These are phyloP conservation scores for Lasioglossum oenotherae DNA, from an alignment of 2,888 invertebrate species.

Conservation along the genomic window DNA sequence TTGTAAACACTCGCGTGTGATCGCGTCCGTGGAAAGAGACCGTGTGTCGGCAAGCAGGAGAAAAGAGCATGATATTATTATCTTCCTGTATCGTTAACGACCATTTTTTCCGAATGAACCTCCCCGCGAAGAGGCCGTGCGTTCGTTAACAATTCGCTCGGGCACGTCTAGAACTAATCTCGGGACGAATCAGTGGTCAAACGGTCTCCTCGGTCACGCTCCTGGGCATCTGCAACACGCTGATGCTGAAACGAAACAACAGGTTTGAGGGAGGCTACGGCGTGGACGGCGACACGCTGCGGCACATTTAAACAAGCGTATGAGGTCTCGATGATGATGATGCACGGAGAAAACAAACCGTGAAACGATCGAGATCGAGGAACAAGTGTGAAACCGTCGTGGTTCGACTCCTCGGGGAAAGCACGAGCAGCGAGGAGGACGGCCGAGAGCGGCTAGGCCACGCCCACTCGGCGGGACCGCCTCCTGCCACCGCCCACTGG, in stretches of 20 bases:
- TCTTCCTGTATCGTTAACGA: not conserved
- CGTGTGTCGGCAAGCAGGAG: not conserved
- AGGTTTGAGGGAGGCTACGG: constrained; percentile 14
- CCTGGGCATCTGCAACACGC: constrained; percentile 73
- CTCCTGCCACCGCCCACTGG: not conserved
- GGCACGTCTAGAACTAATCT: constrained; percentile 38
- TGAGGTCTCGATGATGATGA: constrained; percentile 22
- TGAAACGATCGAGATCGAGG: not conserved
- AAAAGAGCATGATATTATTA: not conserved
- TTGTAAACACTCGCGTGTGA: not conserved
- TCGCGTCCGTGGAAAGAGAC: not conserved
- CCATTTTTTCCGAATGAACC: not conserved
- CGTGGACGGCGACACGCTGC: constrained; percentile 21
- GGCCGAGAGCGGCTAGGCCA: not conserved
- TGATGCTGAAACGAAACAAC: constrained; percentile 72
- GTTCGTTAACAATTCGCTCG: constrained; percentile 37
- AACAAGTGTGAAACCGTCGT: not conserved
- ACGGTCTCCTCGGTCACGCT: constrained; percentile 81
- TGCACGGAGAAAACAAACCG: not conserved
- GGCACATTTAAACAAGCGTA: constrained; percentile 49
- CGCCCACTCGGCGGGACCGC: not conserved
- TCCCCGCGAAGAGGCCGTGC: constrained; percentile 11
- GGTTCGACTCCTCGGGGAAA: not conserved
- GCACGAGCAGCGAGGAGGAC: not conserved
- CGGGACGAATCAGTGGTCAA: constrained; percentile 75